Evolutionary conservation across 2,888 invertebrate genomes (phyloP), one percentile per base, ranked within the genome.

Genomic region (Dasypolia templi): DNA sequence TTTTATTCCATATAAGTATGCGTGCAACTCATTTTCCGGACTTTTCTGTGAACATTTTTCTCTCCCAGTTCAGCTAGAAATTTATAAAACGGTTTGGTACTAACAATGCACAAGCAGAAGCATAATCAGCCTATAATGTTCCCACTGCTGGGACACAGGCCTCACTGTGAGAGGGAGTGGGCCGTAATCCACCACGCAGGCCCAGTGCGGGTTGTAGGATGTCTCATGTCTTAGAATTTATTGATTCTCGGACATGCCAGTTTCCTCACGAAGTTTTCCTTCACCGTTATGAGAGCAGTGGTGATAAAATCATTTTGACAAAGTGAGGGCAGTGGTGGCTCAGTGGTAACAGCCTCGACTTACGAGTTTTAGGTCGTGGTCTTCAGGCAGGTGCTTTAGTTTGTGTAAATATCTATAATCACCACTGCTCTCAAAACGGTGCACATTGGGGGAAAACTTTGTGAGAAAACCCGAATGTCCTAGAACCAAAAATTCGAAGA

Each of bases 31-130:
- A 35, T 35, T 35, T 65, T 19, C 7, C 35, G 4, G 12, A 35
- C 0, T 19, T 64, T n/a, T 7, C 3, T 35, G 7, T 35, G n/a
- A 26, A 35, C n/a, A 35, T 6, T 3, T 17, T 32, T 35, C 11
- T 44, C 6, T 5, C 0, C 6, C 32, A 6, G 3, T 32, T 11
- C 14, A 51, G 12, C 2, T 29, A 4, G 9, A 2, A 35, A 42
- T 49, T 9, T 39, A 53, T 78, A 68, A 62, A 53, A 42, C 39
- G 14, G n/a, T 49, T 46, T 46, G 2, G 11, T 67, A 3, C 14
- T 53, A 14, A 26, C 53, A 53, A 6, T 26, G n/a, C 14, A 26
- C 14, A 14, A 26, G 51, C n/a, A 22, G 6, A 51, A 49, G 51
- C 14, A 26, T 5, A 53, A 26, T 26, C 26, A 17, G 26, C 53